Evolutionary conservation across 2,113 vertebrate genomes (phyloP).

Genomic region (Carlito syrichta): DNA sequence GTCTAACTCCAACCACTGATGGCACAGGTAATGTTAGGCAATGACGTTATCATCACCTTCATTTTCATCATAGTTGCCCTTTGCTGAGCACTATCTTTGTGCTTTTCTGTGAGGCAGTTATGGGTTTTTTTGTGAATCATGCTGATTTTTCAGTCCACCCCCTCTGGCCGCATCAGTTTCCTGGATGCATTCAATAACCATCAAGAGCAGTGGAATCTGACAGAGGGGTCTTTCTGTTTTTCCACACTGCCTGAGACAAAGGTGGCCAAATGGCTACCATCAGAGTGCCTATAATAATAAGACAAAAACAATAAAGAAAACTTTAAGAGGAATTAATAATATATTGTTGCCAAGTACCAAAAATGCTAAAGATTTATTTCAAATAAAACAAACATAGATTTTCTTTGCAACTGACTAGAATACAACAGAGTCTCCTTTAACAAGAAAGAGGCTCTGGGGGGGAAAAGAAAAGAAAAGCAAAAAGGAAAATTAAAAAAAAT

Average conservation of each 20-base stretch:
- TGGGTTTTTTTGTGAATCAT: background rate
- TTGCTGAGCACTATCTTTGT: background rate
- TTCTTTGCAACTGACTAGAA: background rate
- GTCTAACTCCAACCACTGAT: background rate
- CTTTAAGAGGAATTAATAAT: background rate
- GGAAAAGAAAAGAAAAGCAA: too few species aligned
- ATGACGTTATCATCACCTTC: background rate
- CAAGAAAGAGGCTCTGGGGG: too few species aligned
- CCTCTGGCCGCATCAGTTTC: background rate
- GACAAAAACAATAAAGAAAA: background rate
- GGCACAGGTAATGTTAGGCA: background rate
- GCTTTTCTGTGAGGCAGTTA: background rate
- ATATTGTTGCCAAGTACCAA: background rate
- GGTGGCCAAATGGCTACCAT: background rate
- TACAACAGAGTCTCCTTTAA: background rate
- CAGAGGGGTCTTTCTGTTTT: background rate
- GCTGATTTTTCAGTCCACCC: background rate
- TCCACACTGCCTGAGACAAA: background rate
- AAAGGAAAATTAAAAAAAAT: background rate
- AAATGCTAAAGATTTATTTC: background rate
- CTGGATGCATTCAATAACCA: background rate
- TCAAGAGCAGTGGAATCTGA: background rate
- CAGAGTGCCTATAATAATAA: background rate
- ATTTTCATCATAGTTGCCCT: background rate
- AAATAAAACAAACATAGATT: background rate